phyloP scores from a whole-genome alignment of 2,888 invertebrate genomes.

The Philereme transversata region DNA sequence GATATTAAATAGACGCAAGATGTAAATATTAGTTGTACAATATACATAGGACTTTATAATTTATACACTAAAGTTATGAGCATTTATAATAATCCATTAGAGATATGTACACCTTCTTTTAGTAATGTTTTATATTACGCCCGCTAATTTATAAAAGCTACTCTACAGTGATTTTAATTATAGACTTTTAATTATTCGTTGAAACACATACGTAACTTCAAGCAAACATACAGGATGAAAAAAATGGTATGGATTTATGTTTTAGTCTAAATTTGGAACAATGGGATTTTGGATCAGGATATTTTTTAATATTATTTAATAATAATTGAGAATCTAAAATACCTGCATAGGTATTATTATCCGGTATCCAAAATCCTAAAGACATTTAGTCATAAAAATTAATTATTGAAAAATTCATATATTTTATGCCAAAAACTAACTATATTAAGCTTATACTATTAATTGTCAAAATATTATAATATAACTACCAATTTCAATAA shows the following conservation, averaged over 20 bases:
- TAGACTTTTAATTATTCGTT: background rate
- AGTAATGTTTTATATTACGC: slow-evolving; percentile 52
- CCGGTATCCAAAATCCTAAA: too few species aligned
- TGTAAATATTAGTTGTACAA: slow-evolving; percentile 78
- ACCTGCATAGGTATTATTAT: too few species aligned
- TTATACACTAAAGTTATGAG: slow-evolving; percentile 76
- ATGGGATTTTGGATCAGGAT: too few species aligned
- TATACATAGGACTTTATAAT: slow-evolving; percentile 55
- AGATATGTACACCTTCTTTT: slow-evolving; percentile 76
- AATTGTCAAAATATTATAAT: background rate
- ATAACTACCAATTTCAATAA: background rate
- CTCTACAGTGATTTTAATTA: slow-evolving; percentile 14
- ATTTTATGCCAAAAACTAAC: too few species aligned
- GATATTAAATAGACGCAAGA: slow-evolving; percentile 80
- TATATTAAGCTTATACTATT: too few species aligned
- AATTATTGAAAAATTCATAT: too few species aligned
- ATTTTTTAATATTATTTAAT: too few species aligned
- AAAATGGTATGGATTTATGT: too few species aligned
- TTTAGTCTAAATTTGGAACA: too few species aligned
- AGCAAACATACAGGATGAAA: too few species aligned
- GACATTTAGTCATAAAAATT: too few species aligned
- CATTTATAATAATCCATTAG: slow-evolving; percentile 64
- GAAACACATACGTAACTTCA: background rate
- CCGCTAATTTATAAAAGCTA: slow-evolving; percentile 64
- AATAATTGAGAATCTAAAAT: too few species aligned